Evolutionary conservation across 2,888 invertebrate genomes (phyloP).

Genomic region (Drosophila prostipennis): DNA sequence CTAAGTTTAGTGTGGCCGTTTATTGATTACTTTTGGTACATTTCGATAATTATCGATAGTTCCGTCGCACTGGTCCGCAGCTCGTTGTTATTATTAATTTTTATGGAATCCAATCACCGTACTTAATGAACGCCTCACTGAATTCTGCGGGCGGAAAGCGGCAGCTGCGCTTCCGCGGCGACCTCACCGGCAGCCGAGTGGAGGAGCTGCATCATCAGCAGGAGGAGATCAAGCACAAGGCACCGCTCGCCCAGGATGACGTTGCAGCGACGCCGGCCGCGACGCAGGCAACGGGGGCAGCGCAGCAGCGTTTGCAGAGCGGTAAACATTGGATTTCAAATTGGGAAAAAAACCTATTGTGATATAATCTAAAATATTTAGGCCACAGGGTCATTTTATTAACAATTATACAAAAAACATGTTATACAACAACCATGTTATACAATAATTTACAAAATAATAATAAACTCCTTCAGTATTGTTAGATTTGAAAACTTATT

Average conservation of each 20-base stretch:
- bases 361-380: too few species aligned
- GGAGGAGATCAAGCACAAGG: slow-evolving; percentile 41
- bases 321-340: slow-evolving; percentile 34
- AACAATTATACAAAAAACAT: too few species aligned
- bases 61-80: not conserved
- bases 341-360: not conserved
- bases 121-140: slow-evolving; percentile 55
- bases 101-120: slow-evolving; percentile 21
- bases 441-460: too few species aligned
- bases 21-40: too few species aligned
- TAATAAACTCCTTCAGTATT: too few species aligned
- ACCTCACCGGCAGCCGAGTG: slow-evolving; percentile 51
- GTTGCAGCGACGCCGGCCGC: slow-evolving; percentile 48
- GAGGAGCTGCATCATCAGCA: slow-evolving; percentile 52
- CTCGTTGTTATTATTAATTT: slow-evolving; percentile 40
- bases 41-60: too few species aligned
- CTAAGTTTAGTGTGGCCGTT: too few species aligned
- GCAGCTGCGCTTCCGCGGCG: slow-evolving; percentile 68
- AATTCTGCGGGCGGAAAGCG: slow-evolving; percentile 51
- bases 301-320: slow-evolving; percentile 49
- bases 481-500: too few species aligned
- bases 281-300: slow-evolving; percentile 13
- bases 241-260: slow-evolving; percentile 61
- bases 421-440: too few species aligned
- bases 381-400: too few species aligned